A percentile compares a stretch with the other conserved stretches of the same genome.
Conservation (phyloP, 2,113 vertebrate species). For the Xiphias gladius region DNA sequence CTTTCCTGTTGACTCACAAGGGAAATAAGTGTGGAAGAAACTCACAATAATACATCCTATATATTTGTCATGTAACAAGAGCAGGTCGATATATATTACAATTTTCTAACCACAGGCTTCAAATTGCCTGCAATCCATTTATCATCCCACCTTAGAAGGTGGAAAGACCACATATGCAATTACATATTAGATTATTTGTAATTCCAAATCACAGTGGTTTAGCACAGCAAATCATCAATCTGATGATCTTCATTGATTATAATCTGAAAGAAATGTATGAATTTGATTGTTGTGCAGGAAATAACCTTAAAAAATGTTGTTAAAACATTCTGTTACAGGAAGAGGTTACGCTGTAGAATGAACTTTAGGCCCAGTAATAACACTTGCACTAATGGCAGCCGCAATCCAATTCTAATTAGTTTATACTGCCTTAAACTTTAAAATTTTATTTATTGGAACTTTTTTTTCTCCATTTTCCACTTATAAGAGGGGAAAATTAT, state of each 20-base stretch:
- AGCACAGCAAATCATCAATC: no score
- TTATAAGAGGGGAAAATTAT: no score
- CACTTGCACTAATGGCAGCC: neutral
- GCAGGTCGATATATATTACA: neutral
- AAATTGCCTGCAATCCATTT: neutral
- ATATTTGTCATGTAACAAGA: neutral
- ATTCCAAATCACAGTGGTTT: no score
- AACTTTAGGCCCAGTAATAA: neutral
- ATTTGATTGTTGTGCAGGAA: neutral
- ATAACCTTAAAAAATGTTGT: neutral
- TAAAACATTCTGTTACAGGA: neutral
- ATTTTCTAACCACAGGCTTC: neutral
- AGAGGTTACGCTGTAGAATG: neutral
- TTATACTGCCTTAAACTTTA: neutral
- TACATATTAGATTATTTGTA: no score
- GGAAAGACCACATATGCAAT: neutral
- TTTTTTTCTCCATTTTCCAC: no score
- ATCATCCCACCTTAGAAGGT: neutral
- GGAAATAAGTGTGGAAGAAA: neutral
- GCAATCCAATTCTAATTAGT: neutral
- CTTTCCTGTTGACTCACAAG: constrained; percentile 16
- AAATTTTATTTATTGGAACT: neutral
- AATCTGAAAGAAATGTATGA: no score
- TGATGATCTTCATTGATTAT: no score
- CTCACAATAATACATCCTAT: neutral